These are phyloP conservation scores for Cheiracanthium punctorium DNA, from an alignment of 2,888 invertebrate genomes.

Conservation along the genomic window DNA sequence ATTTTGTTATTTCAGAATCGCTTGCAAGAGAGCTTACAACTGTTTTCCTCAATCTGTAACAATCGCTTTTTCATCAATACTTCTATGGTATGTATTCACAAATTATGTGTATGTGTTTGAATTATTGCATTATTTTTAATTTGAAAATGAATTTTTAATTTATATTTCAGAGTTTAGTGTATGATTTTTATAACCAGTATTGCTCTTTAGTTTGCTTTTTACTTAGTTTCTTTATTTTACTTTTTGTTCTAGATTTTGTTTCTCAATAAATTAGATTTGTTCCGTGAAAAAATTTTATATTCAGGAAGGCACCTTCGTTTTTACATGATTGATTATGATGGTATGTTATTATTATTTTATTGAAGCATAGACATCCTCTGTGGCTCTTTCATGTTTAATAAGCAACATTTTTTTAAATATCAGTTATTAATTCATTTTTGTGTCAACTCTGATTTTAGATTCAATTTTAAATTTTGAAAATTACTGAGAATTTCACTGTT, in stretches of 20 bases:
- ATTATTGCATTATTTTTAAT: constrained; percentile 73
- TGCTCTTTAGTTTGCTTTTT: not conserved
- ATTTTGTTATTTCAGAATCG: constrained; percentile 78
- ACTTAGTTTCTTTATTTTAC: constrained; percentile 33
- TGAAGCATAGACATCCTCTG: no score
- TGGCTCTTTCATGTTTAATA: no score
- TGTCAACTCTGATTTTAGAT: no score
- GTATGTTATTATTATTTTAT: constrained; percentile 36
- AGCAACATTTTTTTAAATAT: no score
- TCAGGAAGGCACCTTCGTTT: constrained; percentile 81
- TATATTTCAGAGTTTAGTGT: no score
- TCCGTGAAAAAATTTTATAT: constrained; percentile 81
- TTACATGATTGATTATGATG: constrained; percentile 71
- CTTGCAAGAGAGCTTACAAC: constrained; percentile 81
- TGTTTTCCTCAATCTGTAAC: constrained; percentile 82
- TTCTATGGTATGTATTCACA: constrained; percentile 78
- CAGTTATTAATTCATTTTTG: no score
- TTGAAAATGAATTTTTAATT: constrained; percentile 72
- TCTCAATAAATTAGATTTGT: constrained; percentile 82
- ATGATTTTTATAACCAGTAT: constrained; percentile 7
- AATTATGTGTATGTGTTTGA: constrained; percentile 75
- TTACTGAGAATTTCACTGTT: no score
- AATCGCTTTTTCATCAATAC: constrained; percentile 82
- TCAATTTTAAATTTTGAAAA: no score
- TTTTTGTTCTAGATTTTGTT: constrained; percentile 77